phyloP scores from a whole-genome alignment of 2,113 vertebrate species.

The Scophthalmus maximus region DNA sequence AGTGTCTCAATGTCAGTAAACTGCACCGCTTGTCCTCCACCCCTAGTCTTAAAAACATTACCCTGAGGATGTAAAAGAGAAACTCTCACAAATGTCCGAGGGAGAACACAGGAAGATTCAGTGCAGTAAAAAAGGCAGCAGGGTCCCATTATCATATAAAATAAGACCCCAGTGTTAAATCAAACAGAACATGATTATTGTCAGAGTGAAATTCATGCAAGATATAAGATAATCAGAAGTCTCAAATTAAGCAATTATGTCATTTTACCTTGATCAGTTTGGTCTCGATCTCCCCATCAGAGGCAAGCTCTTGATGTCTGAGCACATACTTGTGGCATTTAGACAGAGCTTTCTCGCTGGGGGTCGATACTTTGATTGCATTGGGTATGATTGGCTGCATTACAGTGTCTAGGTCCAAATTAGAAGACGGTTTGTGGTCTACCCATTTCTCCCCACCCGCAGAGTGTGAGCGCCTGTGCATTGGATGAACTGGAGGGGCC shows the following conservation, averaged over 20 bases:
- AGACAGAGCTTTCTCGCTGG: slow-evolving; percentile 94
- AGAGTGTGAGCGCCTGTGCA: slow-evolving; percentile 91
- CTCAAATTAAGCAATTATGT: slow-evolving; percentile 12
- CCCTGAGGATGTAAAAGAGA: slow-evolving; percentile 80
- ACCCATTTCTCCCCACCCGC: slow-evolving; percentile 94
- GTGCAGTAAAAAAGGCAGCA: background rate
- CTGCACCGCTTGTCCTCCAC: slow-evolving; percentile 94
- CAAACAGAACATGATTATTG: slow-evolving; percentile 9
- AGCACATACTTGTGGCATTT: slow-evolving; percentile 96
- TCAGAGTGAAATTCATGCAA: slow-evolving; percentile 27
- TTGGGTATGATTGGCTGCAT: slow-evolving; percentile 94
- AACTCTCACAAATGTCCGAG: no score
- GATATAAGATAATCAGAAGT: slow-evolving; percentile 1
- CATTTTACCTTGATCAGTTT: slow-evolving; percentile 93
- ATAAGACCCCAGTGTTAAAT: background rate
- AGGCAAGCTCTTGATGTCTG: slow-evolving; percentile 96
- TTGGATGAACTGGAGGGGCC: slow-evolving; percentile 80
- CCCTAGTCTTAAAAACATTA: slow-evolving; percentile 92
- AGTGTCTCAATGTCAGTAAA: slow-evolving; percentile 96
- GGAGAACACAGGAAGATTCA: background rate
- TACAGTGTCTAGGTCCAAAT: slow-evolving; percentile 92
- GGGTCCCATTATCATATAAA: background rate
- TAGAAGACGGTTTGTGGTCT: slow-evolving; percentile 92
- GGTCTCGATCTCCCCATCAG: slow-evolving; percentile 95
- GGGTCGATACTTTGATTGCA: slow-evolving; percentile 90